phyloP scores from a whole-genome alignment of 2,888 invertebrate genomes.

The Drosophila fungiperda region DNA sequence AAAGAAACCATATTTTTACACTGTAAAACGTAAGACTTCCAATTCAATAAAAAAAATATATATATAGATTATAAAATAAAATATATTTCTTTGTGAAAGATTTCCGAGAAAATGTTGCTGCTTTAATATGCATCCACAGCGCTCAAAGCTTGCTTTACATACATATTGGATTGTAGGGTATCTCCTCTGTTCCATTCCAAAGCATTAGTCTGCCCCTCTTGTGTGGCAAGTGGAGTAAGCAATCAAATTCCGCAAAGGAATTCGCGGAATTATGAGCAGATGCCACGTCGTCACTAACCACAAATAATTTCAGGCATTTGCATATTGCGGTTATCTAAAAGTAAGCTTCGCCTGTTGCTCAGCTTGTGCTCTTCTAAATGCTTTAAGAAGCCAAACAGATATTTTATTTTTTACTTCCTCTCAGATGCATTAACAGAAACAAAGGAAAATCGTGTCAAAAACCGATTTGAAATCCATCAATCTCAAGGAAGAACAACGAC shows the following conservation, averaged over 20 bases:
- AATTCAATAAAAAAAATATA: not conserved
- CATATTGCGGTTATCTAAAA: constrained; percentile 47
- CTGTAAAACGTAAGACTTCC: not conserved
- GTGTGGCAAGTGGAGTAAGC: constrained; percentile 17
- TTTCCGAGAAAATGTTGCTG: not conserved
- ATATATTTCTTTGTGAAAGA: too few species aligned
- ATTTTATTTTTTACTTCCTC: not conserved
- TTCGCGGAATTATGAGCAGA: constrained; percentile 52
- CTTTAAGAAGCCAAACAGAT: not conserved
- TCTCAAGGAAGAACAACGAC: constrained; percentile 57
- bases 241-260: constrained; percentile 60
- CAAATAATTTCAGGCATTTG: constrained; percentile 51
- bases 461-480: constrained; percentile 66
- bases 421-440: constrained; percentile 33
- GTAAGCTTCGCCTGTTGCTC: constrained; percentile 51
- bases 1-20: not conserved
- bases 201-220: not conserved
- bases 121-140: not conserved
- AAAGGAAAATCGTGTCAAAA: constrained; percentile 54
- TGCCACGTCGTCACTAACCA: constrained; percentile 37
- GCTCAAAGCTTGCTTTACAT: not conserved
- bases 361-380: not conserved
- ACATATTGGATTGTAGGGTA: constrained; percentile 7
- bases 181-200: not conserved
- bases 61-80: too few species aligned